phyloP scores from a whole-genome alignment of 2,888 invertebrate genomes.

The Ommatoiulus sabulosus region DNA sequence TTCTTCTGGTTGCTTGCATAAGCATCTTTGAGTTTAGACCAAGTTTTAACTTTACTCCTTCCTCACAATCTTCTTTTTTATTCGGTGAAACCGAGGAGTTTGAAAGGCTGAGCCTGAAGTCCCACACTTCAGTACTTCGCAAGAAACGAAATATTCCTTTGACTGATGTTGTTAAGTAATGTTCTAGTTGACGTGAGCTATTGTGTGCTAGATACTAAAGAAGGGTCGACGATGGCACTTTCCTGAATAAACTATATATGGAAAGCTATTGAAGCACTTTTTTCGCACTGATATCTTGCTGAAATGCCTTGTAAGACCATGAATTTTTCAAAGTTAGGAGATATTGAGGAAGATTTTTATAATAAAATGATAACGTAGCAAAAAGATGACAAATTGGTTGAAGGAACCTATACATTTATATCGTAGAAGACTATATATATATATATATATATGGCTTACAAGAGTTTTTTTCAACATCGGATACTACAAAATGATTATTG shows the following conservation, averaged over 20 bases:
- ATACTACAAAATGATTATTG: too few relatives aligned
- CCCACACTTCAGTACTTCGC: neutral
- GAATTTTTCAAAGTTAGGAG: neutral
- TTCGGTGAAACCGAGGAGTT: neutral
- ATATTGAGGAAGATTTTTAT: neutral
- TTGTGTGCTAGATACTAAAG: neutral
- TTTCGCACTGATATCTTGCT: neutral
- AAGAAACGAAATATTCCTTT: conserved; percentile 7
- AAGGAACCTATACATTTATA: too few relatives aligned
- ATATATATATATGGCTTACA: too few relatives aligned
- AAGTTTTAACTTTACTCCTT: neutral
- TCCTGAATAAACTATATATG: neutral
- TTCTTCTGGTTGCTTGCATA: neutral
- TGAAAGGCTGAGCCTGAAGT: neutral
- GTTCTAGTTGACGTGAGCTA: conserved; percentile 15
- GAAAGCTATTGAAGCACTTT: neutral
- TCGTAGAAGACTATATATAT: too few relatives aligned
- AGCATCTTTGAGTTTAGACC: neutral
- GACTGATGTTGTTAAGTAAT: conserved; percentile 9
- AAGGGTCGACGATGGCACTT: neutral
- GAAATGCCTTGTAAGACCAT: neutral
- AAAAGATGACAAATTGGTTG: too few relatives aligned
- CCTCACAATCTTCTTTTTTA: neutral
- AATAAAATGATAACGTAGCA: neutral
- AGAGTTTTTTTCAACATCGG: too few relatives aligned